Percentiles rank a stretch among this genome's conserved stretches.
Evolutionary conservation across 2,113 vertebrate species (phyloP).

Genomic region (Mola mola): DNA sequence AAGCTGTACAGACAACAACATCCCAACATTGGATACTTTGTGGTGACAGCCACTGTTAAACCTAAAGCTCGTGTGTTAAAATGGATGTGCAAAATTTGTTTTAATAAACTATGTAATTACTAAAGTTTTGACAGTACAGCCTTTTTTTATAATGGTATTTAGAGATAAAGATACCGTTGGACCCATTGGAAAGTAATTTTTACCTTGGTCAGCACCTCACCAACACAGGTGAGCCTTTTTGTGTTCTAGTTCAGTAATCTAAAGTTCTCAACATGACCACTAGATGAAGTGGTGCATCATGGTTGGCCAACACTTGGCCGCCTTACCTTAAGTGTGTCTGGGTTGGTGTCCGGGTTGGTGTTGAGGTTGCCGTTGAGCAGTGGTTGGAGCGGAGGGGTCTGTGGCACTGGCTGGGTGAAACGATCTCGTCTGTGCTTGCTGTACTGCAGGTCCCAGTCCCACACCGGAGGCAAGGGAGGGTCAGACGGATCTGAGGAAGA

Average conservation of each 20-base stretch:
- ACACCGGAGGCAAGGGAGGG: slow-evolving; percentile 77
- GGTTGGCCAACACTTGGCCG: too few relatives aligned
- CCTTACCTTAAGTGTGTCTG: slow-evolving; percentile 77
- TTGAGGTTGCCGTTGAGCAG: slow-evolving; percentile 78
- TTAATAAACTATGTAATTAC: too few relatives aligned
- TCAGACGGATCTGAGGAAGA: slow-evolving; percentile 55
- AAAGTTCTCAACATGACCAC: slow-evolving; percentile 22
- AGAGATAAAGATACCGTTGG: too few relatives aligned
- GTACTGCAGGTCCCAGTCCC: slow-evolving; percentile 92
- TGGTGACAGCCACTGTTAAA: neutral
- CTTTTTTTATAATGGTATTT: too few relatives aligned
- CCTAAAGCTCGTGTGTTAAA: neutral
- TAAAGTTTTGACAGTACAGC: too few relatives aligned
- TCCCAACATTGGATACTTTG: neutral
- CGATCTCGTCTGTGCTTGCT: slow-evolving; percentile 75
- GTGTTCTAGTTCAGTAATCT: too few relatives aligned
- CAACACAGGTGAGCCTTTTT: too few relatives aligned
- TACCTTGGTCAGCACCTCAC: too few relatives aligned
- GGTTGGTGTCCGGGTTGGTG: slow-evolving; percentile 68
- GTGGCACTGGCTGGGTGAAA: slow-evolving; percentile 84
- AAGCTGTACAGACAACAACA: neutral
- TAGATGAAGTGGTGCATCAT: slow-evolving; percentile 20
- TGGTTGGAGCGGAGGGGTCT: neutral
- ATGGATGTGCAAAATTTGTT: too few relatives aligned
- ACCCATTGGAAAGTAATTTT: too few relatives aligned